Conservation (phyloP, 2,113 vertebrate species). For the Sminthopsis crassicaudata region DNA sequence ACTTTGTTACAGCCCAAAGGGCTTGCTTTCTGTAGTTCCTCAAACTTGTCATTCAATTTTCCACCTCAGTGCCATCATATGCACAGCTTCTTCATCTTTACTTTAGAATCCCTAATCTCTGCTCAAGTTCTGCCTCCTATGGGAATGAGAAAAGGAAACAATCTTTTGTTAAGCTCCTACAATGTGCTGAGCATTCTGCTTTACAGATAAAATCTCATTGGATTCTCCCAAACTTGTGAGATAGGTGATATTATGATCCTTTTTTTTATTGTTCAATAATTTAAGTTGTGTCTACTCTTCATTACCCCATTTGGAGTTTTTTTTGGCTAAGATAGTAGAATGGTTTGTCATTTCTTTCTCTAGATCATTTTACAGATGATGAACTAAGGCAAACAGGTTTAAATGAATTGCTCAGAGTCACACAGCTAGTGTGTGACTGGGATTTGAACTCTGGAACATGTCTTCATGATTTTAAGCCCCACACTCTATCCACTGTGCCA, state of each 20-base stretch:
- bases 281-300: background rate
- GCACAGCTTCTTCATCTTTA: background rate
- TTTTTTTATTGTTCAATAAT: background rate
- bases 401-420: no score
- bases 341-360: background rate
- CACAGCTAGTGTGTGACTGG: background rate
- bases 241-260: background rate
- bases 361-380: background rate
- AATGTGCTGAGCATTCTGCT: background rate
- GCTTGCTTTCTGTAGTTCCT: background rate
- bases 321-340: background rate
- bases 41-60: background rate
- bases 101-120: background rate
- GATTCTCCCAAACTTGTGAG: background rate
- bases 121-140: background rate
- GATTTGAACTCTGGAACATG: background rate
- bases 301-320: background rate
- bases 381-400: background rate
- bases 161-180: background rate
- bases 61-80: background rate
- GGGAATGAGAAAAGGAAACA: background rate
- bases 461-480: no score
- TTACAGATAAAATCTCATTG: background rate
- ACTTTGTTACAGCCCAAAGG: background rate
- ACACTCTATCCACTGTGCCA: background rate